Evolutionary conservation across 2,888 invertebrate species (phyloP).

Genomic region (Rhogogaster chlorosoma): DNA sequence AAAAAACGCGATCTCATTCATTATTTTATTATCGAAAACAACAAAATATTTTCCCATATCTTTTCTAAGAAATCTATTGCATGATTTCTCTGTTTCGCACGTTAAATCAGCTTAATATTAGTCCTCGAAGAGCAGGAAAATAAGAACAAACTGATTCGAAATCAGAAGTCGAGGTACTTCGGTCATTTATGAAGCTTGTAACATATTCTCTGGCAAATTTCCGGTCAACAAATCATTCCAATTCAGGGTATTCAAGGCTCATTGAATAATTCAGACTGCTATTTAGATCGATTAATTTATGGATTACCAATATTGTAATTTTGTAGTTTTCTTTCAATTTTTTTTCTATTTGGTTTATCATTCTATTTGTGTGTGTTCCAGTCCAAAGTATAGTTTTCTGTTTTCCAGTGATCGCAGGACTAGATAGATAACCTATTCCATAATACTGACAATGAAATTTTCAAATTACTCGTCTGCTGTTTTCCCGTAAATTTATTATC

Average conservation of each 20-base stretch:
- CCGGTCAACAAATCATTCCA: no score
- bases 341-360: not conserved
- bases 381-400: not conserved
- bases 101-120: no score
- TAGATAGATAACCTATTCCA: not conserved
- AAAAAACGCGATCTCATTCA: not conserved
- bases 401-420: not conserved
- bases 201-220: no score
- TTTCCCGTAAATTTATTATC: not conserved
- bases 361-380: not conserved
- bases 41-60: not conserved
- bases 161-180: no score
- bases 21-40: no score
- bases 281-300: not conserved
- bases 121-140: no score
- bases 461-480: not conserved
- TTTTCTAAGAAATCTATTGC: not conserved
- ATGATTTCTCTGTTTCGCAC: not conserved
- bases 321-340: not conserved
- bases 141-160: no score
- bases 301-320: not conserved
- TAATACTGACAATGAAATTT: slow-evolving; percentile 8
- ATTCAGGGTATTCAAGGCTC: no score
- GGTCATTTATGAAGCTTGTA: no score
- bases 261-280: not conserved